These are phyloP conservation scores for Daubentonia madagascariensis DNA, from an alignment of 2,113 vertebrate genomes.

Conservation along the genomic window DNA sequence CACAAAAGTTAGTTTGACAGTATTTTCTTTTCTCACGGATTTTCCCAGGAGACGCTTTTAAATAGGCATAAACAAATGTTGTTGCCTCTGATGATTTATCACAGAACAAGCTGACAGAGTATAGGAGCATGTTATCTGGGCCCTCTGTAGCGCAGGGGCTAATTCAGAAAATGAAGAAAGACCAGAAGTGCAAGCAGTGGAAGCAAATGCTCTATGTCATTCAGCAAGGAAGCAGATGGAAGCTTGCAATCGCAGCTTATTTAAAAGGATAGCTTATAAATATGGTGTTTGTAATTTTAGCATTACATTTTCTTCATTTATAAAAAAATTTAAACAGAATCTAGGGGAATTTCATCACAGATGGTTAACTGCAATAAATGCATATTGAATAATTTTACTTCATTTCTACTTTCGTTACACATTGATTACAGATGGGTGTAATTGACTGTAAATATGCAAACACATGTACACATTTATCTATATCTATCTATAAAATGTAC, in stretches of 20 bases:
- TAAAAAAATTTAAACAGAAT: not conserved
- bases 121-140: not conserved
- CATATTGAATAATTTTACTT: not conserved
- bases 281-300: not conserved
- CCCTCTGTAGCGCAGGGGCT: not conserved
- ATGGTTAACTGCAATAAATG: not conserved
- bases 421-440: not conserved
- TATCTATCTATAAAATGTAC: not conserved
- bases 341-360: conserved; percentile 28
- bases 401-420: not conserved
- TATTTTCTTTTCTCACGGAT: not conserved
- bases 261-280: not conserved
- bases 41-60: conserved; percentile 21
- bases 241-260: not conserved
- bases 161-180: conserved; percentile 15
- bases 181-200: not conserved
- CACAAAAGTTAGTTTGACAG: not conserved
- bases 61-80: conserved; percentile 42
- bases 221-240: not conserved
- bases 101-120: not conserved
- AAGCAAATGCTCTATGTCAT: not conserved
- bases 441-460: not conserved
- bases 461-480: not conserved
- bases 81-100: conserved; percentile 57
- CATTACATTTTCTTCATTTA: not conserved